Base-by-base conservation (phyloP, 2,113 vertebrate species). In the Chaenocephalus aceratus region DNA sequence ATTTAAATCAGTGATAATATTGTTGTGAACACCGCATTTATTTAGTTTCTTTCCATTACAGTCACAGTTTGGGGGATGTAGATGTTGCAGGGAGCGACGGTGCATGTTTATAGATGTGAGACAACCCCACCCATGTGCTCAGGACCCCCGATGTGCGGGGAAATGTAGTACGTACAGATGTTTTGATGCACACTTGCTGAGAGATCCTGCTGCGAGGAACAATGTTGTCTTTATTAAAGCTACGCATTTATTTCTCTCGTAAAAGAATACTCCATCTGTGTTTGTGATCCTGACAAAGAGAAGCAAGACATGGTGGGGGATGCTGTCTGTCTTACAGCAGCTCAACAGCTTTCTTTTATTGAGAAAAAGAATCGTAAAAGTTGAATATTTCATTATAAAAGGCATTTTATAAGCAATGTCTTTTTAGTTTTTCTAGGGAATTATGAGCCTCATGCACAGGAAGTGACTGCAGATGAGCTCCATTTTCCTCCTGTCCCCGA, bases 191-290 rank as follows among this genome's bases (percentile, higher is more conserved):
- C 77, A 30, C 83, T 85, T 75, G 72, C 77, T 67, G 87, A 83
- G 89, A 73, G 71, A 77, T 87, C 86, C 89, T 62, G 91, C 74
- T 7, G 86, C 4, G 86, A 68, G 49, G 83, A 89, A 86, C 86
- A 87, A 86, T 87, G 84, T 85, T 83, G 75, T 81, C 80, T 91
- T 86, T 92, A 88, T 91, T 90, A 92, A 91, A 89, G 88, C 79
- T 83, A 88, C 90, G 79, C 78, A 77, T 76, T 41, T 59, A 85
- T 83, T 75, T 71, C 79, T 78, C 77, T 81, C 72, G 44, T 59
- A 62, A 90, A 75, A 41, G 75, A 87, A 91, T 36, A 77, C 80
- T 26, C 64, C n/a, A 36, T 75, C 65, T 84, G 53, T 66, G 72
- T 65, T 63, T 53, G 70, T 54, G 64, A 80, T 86, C 36, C 70